Base-by-base conservation (phyloP, 1,140 invertebrate species). In the Pseudomyrmex sp. region DNA sequence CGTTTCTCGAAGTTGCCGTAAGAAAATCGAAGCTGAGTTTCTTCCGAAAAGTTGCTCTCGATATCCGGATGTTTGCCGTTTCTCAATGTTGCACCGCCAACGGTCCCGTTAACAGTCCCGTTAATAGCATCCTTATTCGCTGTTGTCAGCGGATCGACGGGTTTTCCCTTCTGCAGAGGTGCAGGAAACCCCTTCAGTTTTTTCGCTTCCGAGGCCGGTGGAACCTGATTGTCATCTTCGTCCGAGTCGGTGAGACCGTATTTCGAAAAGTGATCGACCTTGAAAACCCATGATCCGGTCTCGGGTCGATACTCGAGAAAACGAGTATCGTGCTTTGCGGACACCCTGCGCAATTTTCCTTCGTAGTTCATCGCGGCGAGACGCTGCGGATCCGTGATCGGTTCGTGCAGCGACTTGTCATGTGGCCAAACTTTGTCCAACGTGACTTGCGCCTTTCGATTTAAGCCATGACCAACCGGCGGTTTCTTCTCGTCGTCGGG, bases 211-310 rank as follows among this genome's bases (percentile, higher is more conserved):
- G 90, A 91, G 52, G 91, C 90, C 20, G 87, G 73, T 35, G 87
- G 88, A 1, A 90, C 77, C n/a, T 91, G 92, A 68, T 95, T 96
- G 46, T 97, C 97, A 56, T 98, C 98, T 84, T 98, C 98, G 91
- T 99, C 98, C 0, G 97, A 97, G 90, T 99, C 98, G 76, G 97
- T 97, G 8, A 99, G 94, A 2, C 98, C 98, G 94, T 99, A 99
- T 92, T 99, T 99, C 0, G 98, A 99, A 93, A 99, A 99, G 94
- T 99, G 99, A 83, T 98, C 97, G 44, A 99, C 98, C 92, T 97
- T 97, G 88, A 97, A 98, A 48, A 97, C 98, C 99, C 99, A 99
- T 20, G 98, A 98, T 9, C 99, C 99, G 56, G 98, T 99, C 92
- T 98, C 97, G 0, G 98, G 97, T 1, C 98, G 95, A 93, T 99